Conservation (phyloP, 2,797 vertebrate species). For the Tadarida brasiliensis region DNA sequence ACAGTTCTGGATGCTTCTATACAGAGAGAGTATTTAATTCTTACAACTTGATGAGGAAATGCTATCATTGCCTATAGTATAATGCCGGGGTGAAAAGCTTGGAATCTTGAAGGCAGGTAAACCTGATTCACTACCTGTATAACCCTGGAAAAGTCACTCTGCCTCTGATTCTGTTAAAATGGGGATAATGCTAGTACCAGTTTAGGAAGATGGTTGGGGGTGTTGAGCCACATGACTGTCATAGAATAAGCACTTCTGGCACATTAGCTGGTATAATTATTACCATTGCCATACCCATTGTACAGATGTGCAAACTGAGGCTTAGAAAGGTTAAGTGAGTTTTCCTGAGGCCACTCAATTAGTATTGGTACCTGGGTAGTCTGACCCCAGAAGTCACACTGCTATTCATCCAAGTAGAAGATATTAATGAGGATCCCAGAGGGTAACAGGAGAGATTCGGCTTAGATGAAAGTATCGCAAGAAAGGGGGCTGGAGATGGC, state of each 20-base stretch:
- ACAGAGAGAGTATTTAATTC: not conserved
- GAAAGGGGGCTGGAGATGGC: too few relatives aligned
- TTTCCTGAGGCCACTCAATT: not conserved
- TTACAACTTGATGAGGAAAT: not conserved
- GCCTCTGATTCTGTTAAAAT: not conserved
- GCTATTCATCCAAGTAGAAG: not conserved
- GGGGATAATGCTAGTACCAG: not conserved
- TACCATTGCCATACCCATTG: not conserved
- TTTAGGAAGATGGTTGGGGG: not conserved
- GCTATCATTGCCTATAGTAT: accelerated
- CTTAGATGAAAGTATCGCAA: not conserved
- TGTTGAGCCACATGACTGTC: not conserved
- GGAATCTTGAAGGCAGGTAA: not conserved
- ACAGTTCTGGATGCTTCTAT: not conserved
- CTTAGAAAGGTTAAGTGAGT: not conserved
- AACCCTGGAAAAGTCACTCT: not conserved
- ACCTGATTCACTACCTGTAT: not conserved
- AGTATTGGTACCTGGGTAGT: not conserved
- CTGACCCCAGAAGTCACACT: not conserved
- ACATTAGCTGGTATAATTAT: not conserved
- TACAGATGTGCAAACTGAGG: not conserved
- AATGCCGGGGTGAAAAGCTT: not conserved
- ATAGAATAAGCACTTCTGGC: not conserved
- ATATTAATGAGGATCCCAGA: not conserved
- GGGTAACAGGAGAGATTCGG: not conserved